Base-by-base conservation (phyloP, 1,140 invertebrate genomes). In the Polypedilum vanderplanki region DNA sequence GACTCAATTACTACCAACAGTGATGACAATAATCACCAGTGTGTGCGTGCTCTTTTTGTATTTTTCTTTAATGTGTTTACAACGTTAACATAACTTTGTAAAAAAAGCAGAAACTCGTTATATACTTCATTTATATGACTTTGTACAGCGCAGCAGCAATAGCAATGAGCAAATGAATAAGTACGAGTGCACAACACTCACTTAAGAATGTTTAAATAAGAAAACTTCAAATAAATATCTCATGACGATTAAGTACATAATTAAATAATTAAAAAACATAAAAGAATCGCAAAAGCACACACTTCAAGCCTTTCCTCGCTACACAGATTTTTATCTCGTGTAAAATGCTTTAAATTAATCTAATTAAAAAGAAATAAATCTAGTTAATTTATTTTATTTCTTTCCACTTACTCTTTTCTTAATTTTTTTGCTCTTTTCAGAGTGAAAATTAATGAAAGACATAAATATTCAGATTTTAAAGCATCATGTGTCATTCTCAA, bases 311-410 rank as follows among this genome's bases (percentile, higher is more conserved):
- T 70, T 70, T 70, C 46, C 46, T 57, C 46, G 46, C 46, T 15
- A 57, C 46, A 57, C 46, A 57, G 46, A 57, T 57, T 70, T 70
- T 70, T 70, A 70, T 70, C 65, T 70, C 20, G 65, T 70, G 65
- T 70, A 70, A 70, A 70, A 70, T 70, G 65, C 17, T 70, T 70
- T 70, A 18, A 70, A 70, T 70, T 70, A 70, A 70, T 70, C 65
- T 70, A 70, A 70, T 70, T 70, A 70, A 70, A 70, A 70, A 20
- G 65, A 70, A 70, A 70, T 70, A 70, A 70, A 70, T 70, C 65
- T 70, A 70, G 65, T 20, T 70, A 70, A 70, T 70, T 70, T 70
- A 70, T 70, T 18, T 33, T 33, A 67, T 18, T 18, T 18, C 17
- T 20, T 67, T 67, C 17, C 17, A 18, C 17, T n/a, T 70, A 70